Evolutionary conservation across 2,113 vertebrate genomes (phyloP), one percentile per base, ranked within the genome.

Genomic region (Dolichallabes microphthalmus): DNA sequence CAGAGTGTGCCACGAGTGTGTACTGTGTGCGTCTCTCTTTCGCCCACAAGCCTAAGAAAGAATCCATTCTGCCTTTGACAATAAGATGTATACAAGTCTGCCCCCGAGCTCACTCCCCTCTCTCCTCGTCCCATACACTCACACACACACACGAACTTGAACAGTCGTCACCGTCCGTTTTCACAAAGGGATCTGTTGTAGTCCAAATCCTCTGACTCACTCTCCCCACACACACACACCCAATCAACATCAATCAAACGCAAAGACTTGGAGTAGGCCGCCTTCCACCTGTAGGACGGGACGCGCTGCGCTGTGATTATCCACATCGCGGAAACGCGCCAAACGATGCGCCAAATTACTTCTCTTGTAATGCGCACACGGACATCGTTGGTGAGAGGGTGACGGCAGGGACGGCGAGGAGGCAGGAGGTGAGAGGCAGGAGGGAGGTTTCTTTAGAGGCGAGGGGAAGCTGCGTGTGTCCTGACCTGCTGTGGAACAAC

Each of bases 61-160:
- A 90, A 83, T 87, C 90, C 90, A 93, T 94, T 95, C 93, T 94
- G 83, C 52, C 57, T 14, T 60, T 87, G 89, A 95, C 93, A 95
- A 95, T 93, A 92, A 90, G 86, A 87, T 57, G 87, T 89, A 92
- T 88, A 93, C 91, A 93, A 86, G 84, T 61, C 79, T 83, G 55
- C 58, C 80, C 87, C 80, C 80, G 78, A 86, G 87, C 45, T 88
- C 85, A 77, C 83, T 87, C 79, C 85, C 86, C 89, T 91, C 82
- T 85, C 55, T 60, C 76, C 60, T 83, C 64, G 32, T 73, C 75
- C 53, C 32, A 77, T 82, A 85, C 85, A 84, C 69, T 82, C 52
- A 90, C 52, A 90, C 85, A 79, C 85, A 79, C 66, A 85, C 53
- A 85, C 86, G 88, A 61, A 79, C 77, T 57, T 80, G 17, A 82